phyloP scores from a whole-genome alignment of 2,797 vertebrate species.

The Coilia nasus region DNA sequence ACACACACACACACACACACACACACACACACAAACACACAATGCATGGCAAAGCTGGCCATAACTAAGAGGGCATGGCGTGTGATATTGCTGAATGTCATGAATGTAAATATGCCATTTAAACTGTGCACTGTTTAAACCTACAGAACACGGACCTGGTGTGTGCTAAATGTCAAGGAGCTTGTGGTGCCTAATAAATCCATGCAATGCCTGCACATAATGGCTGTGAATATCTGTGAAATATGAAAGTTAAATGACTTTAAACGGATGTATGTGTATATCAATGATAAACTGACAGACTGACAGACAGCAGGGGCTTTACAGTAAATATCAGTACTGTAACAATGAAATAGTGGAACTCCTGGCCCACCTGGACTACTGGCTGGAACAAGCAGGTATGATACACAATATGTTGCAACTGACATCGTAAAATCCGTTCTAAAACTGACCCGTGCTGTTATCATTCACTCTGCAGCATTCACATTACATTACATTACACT shows the following conservation, averaged over 20 bases:
- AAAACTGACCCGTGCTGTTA: too few species aligned
- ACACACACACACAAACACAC: not conserved
- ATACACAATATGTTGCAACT: too few species aligned
- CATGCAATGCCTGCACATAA: not conserved
- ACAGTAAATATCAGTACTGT: too few species aligned
- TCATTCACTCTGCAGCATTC: too few species aligned
- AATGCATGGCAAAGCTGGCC: not conserved
- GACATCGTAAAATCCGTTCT: too few species aligned
- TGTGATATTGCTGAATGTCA: conserved; percentile 2
- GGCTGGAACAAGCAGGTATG: too few species aligned
- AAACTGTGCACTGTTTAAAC: not conserved
- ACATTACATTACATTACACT: too few species aligned
- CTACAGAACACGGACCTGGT: not conserved
- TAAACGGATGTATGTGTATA: not conserved
- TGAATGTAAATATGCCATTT: not conserved
- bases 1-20: conserved; percentile 1
- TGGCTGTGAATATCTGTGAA: not conserved
- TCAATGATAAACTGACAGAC: too few species aligned
- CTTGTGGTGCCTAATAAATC: not conserved
- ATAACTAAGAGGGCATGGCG: not conserved
- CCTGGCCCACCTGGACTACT: too few species aligned
- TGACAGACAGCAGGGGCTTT: too few species aligned
- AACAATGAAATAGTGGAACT: too few species aligned
- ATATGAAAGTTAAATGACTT: not conserved
- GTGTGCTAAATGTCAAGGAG: conserved; percentile 1